phyloP scores from a whole-genome alignment of 2,888 invertebrate genomes.

The Elysia crispata region DNA sequence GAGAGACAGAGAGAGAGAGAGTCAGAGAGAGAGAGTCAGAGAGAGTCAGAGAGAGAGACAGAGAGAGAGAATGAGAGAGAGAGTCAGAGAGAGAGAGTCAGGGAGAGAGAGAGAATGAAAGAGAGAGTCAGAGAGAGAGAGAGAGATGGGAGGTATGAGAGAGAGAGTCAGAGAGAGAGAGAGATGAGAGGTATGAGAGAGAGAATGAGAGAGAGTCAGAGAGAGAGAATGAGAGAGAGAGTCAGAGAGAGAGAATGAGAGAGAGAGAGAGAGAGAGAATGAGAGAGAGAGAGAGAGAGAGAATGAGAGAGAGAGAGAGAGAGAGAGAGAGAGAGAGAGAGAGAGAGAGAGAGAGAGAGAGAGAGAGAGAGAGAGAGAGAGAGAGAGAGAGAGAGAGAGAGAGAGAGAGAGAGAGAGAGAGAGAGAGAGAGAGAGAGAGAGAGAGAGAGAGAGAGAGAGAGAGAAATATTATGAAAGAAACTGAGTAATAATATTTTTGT shows the following conservation, averaged over 20 bases:
- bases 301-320: neutral
- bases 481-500: neutral
- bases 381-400: slow-evolving; percentile 17
- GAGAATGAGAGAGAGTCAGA: too few relatives aligned
- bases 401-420: slow-evolving; percentile 5
- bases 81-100: slow-evolving; percentile 20
- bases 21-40: slow-evolving; percentile 10
- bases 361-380: slow-evolving; percentile 7
- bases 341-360: neutral
- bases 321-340: neutral
- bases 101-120: neutral
- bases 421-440: slow-evolving; percentile 4
- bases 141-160: too few relatives aligned
- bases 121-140: slow-evolving; percentile 11
- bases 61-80: neutral
- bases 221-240: too few relatives aligned
- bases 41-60: neutral
- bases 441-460: neutral
- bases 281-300: slow-evolving; percentile 2
- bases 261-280: neutral
- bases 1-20: neutral
- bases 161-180: neutral
- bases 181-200: too few relatives aligned
- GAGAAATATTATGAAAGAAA: neutral
- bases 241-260: too few relatives aligned